phyloP scores from a whole-genome alignment of 2,797 vertebrate genomes.

The Hozukius guyotensis region DNA sequence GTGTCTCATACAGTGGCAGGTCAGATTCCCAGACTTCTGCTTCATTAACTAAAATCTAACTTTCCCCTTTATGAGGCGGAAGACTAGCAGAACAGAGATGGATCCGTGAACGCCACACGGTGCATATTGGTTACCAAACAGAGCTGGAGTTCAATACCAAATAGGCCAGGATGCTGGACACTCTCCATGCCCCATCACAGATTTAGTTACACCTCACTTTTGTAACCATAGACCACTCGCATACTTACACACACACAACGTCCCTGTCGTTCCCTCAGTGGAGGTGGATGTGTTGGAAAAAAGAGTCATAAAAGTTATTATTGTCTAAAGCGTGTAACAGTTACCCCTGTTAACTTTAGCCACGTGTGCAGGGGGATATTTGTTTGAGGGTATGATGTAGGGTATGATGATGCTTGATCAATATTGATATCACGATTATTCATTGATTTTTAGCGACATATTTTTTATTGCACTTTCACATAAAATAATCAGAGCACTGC shows the following conservation, averaged over 20 bases:
- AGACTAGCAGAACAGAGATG: not conserved
- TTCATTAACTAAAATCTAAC: constrained; percentile 31
- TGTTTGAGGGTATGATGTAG: not conserved
- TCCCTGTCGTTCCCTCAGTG: constrained; percentile 5
- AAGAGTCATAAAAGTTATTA: constrained; percentile 45
- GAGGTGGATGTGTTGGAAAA: constrained; percentile 34
- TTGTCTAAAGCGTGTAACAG: constrained; percentile 25
- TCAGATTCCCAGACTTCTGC: constrained; percentile 48
- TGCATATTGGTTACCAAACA: constrained; percentile 9
- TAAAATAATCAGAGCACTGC: no score
- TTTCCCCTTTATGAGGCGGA: not conserved
- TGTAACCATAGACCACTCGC: constrained; percentile 36
- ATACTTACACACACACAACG: not conserved
- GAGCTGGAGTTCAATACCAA: constrained; percentile 25
- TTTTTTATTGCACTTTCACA: no score
- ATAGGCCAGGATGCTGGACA: constrained; percentile 42
- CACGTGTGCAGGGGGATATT: constrained; percentile 24
- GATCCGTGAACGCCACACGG: not conserved
- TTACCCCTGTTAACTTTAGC: constrained; percentile 26
- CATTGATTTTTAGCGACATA: no score
- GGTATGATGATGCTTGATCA: no score
- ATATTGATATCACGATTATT: no score
- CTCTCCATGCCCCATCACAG: constrained; percentile 31
- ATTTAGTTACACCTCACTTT: constrained; percentile 55
- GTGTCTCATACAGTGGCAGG: constrained; percentile 54